Conservation (phyloP, 2,797 vertebrate genomes). For the Crotalus adamanteus region DNA sequence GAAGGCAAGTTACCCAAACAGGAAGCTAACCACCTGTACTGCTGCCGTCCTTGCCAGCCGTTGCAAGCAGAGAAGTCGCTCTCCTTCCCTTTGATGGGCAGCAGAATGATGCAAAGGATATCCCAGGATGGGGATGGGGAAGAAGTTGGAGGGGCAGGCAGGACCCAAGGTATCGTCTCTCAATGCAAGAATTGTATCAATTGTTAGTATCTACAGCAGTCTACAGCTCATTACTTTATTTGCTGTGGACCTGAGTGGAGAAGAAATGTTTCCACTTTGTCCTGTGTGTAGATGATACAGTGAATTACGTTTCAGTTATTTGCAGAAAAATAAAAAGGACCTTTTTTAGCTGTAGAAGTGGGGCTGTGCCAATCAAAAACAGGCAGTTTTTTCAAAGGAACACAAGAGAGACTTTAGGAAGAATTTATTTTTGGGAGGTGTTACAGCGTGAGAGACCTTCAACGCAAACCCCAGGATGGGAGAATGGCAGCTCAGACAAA, state of each 20-base stretch:
- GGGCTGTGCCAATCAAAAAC: neutral
- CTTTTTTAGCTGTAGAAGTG: neutral
- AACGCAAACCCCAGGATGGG: neutral
- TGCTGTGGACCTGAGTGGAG: constrained; percentile 26
- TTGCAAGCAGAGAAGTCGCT: neutral
- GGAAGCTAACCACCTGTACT: neutral
- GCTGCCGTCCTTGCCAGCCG: too few relatives aligned
- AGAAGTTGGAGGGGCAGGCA: neutral
- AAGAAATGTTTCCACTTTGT: constrained; percentile 42
- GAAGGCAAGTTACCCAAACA: constrained; percentile 1
- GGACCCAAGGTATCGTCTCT: neutral
- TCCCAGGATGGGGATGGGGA: neutral
- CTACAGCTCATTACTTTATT: constrained; percentile 35
- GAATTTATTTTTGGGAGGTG: neutral
- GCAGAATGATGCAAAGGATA: neutral
- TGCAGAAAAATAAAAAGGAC: neutral
- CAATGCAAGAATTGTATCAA: neutral
- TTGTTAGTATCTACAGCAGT: neutral
- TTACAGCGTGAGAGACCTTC: neutral
- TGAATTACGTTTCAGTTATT: constrained; percentile 39
- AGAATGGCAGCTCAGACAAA: neutral
- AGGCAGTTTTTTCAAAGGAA: neutral
- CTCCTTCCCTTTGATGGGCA: neutral
- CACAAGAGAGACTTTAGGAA: neutral
- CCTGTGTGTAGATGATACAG: constrained; percentile 1